Percentiles rank a stretch among this genome's conserved stretches.
Evolutionary conservation across 2,113 vertebrate species (phyloP).

Genomic region (Lophochroa leadbeateri): DNA sequence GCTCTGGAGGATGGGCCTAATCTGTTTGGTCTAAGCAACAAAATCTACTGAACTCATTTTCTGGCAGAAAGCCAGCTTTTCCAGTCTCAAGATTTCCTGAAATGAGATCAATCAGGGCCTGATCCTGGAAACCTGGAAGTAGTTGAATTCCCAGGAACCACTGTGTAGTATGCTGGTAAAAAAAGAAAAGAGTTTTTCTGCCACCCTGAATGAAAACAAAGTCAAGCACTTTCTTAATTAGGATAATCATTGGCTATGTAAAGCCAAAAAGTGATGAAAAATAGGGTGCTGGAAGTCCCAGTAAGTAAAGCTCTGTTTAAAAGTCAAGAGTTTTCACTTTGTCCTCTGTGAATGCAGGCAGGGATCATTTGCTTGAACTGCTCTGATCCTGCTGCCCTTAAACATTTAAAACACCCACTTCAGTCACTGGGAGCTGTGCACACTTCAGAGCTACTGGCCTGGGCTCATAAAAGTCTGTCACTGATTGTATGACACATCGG

Average conservation of each 20-base stretch:
- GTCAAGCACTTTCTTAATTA: background rate
- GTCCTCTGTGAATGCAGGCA: background rate
- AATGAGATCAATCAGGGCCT: background rate
- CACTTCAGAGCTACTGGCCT: background rate
- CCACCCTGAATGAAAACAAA: background rate
- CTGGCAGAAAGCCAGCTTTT: slow-evolving; percentile 10
- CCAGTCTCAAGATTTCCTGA: background rate
- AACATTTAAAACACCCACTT: background rate
- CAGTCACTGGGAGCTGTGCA: background rate
- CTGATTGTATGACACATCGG: background rate
- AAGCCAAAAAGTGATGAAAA: background rate
- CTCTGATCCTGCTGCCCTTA: background rate
- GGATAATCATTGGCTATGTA: background rate
- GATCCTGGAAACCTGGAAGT: background rate
- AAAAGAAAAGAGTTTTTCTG: background rate
- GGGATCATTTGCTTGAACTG: slow-evolving; percentile 1
- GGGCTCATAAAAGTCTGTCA: background rate
- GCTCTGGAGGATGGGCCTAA: background rate
- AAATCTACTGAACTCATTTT: background rate
- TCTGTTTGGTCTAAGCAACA: background rate
- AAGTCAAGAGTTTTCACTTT: background rate
- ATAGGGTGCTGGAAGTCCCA: accelerated
- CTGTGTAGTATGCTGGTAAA: background rate
- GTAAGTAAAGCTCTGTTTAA: background rate
- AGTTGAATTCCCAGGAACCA: background rate